Conservation (phyloP, 2,113 vertebrate genomes). For the Myrmecobius fasciatus region DNA sequence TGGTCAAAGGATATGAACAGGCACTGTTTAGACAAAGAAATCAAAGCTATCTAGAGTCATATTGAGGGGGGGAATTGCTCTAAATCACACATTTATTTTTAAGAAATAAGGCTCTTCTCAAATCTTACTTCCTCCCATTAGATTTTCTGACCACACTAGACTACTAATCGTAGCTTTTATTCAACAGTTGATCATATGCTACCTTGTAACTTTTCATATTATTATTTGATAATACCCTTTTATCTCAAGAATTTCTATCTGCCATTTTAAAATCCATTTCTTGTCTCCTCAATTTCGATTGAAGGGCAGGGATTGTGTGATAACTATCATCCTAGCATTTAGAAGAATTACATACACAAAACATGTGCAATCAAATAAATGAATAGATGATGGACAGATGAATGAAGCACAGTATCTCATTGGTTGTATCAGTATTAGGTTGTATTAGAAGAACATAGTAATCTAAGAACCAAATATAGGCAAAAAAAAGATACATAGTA, state of each 20-base stretch:
- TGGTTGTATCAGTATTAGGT: background rate
- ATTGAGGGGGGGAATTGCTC: background rate
- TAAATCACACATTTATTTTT: background rate
- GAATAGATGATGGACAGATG: background rate
- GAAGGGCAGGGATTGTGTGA: background rate
- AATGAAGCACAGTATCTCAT: background rate
- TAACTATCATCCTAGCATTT: background rate
- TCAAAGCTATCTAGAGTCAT: background rate
- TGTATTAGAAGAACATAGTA: slow-evolving; percentile 40
- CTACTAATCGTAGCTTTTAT: background rate
- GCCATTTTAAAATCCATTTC: background rate
- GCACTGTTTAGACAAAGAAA: background rate
- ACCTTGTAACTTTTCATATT: background rate
- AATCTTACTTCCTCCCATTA: background rate
- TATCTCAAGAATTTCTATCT: background rate
- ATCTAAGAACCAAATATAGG: slow-evolving; percentile 6
- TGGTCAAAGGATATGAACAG: background rate
- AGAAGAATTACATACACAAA: background rate
- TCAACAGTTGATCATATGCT: background rate
- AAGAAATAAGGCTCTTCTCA: background rate
- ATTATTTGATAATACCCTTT: background rate
- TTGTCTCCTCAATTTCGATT: slow-evolving; percentile 5
- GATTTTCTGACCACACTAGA: background rate
- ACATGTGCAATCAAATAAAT: background rate
- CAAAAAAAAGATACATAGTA: background rate